Conservation (phyloP, 2,888 invertebrate species). For the Anarsia innoxiella region DNA sequence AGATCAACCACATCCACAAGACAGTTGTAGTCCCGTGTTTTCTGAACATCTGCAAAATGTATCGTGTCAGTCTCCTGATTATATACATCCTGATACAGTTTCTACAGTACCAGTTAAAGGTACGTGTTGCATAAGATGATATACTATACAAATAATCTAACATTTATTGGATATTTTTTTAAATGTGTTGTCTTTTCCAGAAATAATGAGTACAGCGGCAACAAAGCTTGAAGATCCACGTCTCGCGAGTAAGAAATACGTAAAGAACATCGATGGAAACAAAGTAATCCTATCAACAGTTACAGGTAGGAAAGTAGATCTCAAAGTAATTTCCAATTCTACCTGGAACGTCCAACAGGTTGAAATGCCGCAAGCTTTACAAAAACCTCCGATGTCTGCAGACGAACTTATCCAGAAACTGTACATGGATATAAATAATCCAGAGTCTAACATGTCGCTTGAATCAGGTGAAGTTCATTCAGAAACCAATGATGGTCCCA, state of each 20-base stretch:
- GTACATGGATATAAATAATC: constrained; percentile 36
- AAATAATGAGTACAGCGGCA: constrained; percentile 41
- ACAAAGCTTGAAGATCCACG: constrained; percentile 50
- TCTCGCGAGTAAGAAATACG: constrained; percentile 41
- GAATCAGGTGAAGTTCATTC: constrained; percentile 37
- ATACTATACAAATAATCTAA: background rate
- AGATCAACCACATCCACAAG: constrained; percentile 21
- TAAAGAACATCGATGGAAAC: constrained; percentile 30
- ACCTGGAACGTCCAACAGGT: constrained; percentile 32
- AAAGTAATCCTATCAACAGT: constrained; percentile 31
- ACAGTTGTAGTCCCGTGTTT: constrained; percentile 16
- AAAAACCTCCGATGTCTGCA: constrained; percentile 20
- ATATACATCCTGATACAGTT: constrained; percentile 25
- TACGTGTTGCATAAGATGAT: constrained; percentile 21
- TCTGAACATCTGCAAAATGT: constrained; percentile 23
- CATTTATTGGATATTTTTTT: background rate
- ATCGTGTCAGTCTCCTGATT: constrained; percentile 58
- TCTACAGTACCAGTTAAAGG: constrained; percentile 36
- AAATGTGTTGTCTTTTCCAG: constrained; percentile 42
- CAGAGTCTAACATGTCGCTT: constrained; percentile 26
- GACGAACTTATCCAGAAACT: constrained; percentile 31
- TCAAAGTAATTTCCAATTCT: constrained; percentile 33
- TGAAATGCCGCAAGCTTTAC: constrained; percentile 36
- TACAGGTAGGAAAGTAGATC: constrained; percentile 32
- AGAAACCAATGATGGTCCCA: constrained; percentile 14